phyloP scores from a whole-genome alignment of 2,797 vertebrate species.

The Myripristis murdjan region DNA sequence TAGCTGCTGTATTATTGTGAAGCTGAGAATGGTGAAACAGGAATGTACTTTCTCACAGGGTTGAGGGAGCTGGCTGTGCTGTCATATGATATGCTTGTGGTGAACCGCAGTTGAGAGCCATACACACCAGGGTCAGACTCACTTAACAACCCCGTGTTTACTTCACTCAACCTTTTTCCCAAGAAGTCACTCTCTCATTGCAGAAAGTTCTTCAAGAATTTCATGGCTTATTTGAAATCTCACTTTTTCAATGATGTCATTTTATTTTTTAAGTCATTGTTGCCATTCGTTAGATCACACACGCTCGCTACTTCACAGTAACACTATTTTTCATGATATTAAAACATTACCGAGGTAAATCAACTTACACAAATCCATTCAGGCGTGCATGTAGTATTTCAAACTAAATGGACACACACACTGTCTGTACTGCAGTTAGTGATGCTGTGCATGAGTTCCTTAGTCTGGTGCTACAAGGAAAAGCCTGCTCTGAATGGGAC shows the following conservation, averaged over 20 bases:
- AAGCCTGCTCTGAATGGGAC: background rate
- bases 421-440: background rate
- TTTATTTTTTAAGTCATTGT: background rate
- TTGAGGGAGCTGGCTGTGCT: slow-evolving; percentile 56
- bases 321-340: slow-evolving; percentile 9
- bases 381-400: no score
- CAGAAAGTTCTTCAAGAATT: background rate
- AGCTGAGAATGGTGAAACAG: slow-evolving; percentile 28
- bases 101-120: slow-evolving; percentile 75
- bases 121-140: slow-evolving; percentile 61
- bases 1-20: slow-evolving; percentile 18
- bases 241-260: background rate
- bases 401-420: slow-evolving; percentile 6
- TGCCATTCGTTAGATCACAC: background rate
- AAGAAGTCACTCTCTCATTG: slow-evolving; percentile 41
- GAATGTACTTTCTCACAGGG: slow-evolving; percentile 57
- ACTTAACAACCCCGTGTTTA: slow-evolving; percentile 64
- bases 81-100: slow-evolving; percentile 82
- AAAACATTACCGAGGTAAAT: background rate
- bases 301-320: background rate
- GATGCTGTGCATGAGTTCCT: background rate
- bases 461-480: slow-evolving; percentile 8
- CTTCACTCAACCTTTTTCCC: slow-evolving; percentile 51
- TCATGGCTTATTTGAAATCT: background rate
- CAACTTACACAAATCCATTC: background rate